A percentile compares a stretch with the other conserved stretches of the same genome.
These are phyloP conservation scores for Timema podura DNA, from an alignment of 2,888 invertebrate genomes.

Conservation along the genomic window DNA sequence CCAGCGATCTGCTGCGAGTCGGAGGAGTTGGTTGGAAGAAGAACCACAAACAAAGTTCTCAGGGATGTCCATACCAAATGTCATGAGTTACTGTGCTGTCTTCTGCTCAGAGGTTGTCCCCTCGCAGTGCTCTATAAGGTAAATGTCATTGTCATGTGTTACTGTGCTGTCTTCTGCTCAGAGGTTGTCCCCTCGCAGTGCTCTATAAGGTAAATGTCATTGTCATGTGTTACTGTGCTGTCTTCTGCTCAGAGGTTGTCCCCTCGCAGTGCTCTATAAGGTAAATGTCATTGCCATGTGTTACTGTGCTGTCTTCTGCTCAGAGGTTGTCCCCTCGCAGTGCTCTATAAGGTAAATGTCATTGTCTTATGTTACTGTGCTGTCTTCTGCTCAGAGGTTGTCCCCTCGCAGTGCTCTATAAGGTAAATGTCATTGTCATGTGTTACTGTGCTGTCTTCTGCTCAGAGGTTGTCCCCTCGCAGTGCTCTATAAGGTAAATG, in stretches of 20 bases:
- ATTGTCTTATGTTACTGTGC: no score
- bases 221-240: slow-evolving; percentile 75
- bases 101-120: slow-evolving; percentile 70
- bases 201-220: slow-evolving; percentile 72
- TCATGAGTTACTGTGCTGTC: slow-evolving; percentile 69
- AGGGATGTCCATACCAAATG: slow-evolving; percentile 80
- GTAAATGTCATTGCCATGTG: no score
- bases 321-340: no score
- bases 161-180: slow-evolving; percentile 65
- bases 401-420: no score
- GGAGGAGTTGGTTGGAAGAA: slow-evolving; percentile 37
- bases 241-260: slow-evolving; percentile 68
- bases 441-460: no score
- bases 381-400: no score
- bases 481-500: no score
- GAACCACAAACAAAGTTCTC: slow-evolving; percentile 54
- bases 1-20: slow-evolving; percentile 64
- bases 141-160: slow-evolving; percentile 70
- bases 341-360: no score
- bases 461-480: no score
- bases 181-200: slow-evolving; percentile 70
- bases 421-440: no score
- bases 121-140: slow-evolving; percentile 74
- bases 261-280: slow-evolving; percentile 71
- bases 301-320: no score